Percentiles rank a stretch among this genome's conserved stretches.
phyloP scores from a whole-genome alignment of 2,888 invertebrate species.

The Xylocampa areola region DNA sequence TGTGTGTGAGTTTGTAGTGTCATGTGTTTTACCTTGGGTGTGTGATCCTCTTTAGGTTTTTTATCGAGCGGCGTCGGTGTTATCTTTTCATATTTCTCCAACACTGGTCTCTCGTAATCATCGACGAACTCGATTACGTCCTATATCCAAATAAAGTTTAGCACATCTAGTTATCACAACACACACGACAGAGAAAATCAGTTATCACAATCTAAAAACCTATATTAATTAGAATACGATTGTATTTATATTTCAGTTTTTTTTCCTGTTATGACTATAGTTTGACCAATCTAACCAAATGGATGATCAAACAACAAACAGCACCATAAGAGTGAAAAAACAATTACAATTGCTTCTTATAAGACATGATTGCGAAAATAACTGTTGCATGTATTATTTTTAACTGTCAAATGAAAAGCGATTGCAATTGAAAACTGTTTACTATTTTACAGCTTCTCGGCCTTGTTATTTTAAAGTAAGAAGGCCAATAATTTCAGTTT shows the following conservation, averaged over 20 bases:
- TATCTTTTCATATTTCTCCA: slow-evolving; percentile 92
- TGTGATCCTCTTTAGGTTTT: slow-evolving; percentile 85
- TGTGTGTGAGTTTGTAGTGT: slow-evolving; percentile 62
- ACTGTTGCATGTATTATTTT: not conserved
- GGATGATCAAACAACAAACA: slow-evolving; percentile 11
- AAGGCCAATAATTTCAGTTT: no score
- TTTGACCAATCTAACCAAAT: slow-evolving; percentile 23
- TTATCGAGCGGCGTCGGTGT: slow-evolving; percentile 88
- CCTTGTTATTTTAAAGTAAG: no score
- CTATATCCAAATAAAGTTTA: slow-evolving; percentile 83
- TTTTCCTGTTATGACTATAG: slow-evolving; percentile 10
- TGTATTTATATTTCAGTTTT: slow-evolving; percentile 17
- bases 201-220: slow-evolving; percentile 53
- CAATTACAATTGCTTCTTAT: not conserved
- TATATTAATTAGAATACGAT: slow-evolving; percentile 32
- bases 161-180: slow-evolving; percentile 78
- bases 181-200: slow-evolving; percentile 66
- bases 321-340: no score
- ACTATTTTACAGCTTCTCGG: no score
- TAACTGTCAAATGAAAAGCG: not conserved
- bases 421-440: no score
- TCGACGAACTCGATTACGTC: slow-evolving; percentile 89
- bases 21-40: slow-evolving; percentile 84
- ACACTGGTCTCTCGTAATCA: slow-evolving; percentile 94
- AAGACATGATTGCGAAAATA: not conserved